Evolutionary conservation across 2,888 invertebrate species (phyloP).

Genomic region (Plagodis pulveraria): DNA sequence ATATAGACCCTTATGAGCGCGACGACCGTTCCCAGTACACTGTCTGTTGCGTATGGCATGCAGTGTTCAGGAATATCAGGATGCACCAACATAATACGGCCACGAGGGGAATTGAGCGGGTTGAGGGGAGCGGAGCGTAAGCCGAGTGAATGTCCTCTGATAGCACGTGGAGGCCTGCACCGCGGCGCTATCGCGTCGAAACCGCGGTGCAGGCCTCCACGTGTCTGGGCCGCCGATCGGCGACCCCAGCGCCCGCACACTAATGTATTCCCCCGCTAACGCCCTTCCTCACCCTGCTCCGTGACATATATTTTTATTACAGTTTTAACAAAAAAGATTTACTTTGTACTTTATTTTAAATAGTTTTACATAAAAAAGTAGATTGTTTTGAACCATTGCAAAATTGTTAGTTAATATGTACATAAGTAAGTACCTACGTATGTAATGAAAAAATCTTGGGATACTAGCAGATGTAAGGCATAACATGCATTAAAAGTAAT

Average conservation of each 20-base stretch:
- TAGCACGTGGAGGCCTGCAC: slow-evolving; percentile 82
- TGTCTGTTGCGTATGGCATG: slow-evolving; percentile 77
- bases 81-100: slow-evolving; percentile 73
- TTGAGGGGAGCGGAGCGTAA: slow-evolving; percentile 56
- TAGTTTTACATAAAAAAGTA: background rate
- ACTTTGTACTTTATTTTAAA: too few relatives aligned
- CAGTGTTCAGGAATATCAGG: slow-evolving; percentile 79
- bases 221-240: slow-evolving; percentile 70
- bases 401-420: too few relatives aligned
- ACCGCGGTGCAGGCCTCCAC: slow-evolving; percentile 82
- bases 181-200: slow-evolving; percentile 67
- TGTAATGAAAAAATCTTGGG: too few relatives aligned
- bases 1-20: slow-evolving; percentile 44
- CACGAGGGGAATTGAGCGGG: slow-evolving; percentile 57
- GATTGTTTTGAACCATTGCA: too few relatives aligned
- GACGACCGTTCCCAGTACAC: slow-evolving; percentile 73
- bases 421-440: too few relatives aligned
- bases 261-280: slow-evolving; percentile 49
- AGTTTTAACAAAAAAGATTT: slow-evolving; percentile 1
- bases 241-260: slow-evolving; percentile 47
- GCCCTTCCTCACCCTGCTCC: slow-evolving; percentile 43
- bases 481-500: too few relatives aligned
- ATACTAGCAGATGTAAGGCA: too few relatives aligned
- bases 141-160: slow-evolving; percentile 68
- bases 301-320: slow-evolving; percentile 25